Base-by-base conservation (phyloP, 2,888 invertebrate genomes). In the Acronicta alni region DNA sequence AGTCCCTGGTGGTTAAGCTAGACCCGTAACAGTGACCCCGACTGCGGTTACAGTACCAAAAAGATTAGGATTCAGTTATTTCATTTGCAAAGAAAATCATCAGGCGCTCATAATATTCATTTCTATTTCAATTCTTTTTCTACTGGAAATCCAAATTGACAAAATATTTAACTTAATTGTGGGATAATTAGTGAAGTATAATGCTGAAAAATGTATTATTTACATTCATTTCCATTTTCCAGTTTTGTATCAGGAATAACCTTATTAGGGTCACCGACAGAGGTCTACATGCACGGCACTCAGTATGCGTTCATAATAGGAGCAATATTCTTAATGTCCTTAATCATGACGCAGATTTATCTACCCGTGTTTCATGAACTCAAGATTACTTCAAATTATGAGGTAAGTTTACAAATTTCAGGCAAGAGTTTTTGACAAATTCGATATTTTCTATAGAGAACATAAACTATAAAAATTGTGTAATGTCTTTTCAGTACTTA, bases 201-300 rank as follows among this genome's bases (percentile, higher is more conserved):
- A 30, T 30, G 12, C 10, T 30, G 6, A 5, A n/a, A n/a, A 5
- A 35, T n/a, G 0, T 35, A 1, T 6, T 35, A 32, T 4, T 16
- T 5, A 14, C 17, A 18, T 17, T 35, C n/a, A 43, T 67, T 51
- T 45, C 10, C 48, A 45, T 57, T 51, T 42, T 82, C 59, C 85
- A 96, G 97, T 86, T 97, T 96, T 64, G 95, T 97, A 58, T 97
- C 97, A 14, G 97, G 97, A 2, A 97, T 97, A 67, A 97, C 97
- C 0, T 86, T 97, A 32, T 90, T 97, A 57, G 97, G 97, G 3
- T 96, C 96, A 9, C 97, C 97, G 0, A 97, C 97, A 0, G 97
- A 97, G 86, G 95, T 97, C 14, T 97, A 97, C 81, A 96, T 97
- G 74, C 96, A 97, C 78, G 98, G 98, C 3, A 97, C 96, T 5